Base-by-base conservation (phyloP, 64 coral and sea anemone species). In the Anthopleura sola region DNA sequence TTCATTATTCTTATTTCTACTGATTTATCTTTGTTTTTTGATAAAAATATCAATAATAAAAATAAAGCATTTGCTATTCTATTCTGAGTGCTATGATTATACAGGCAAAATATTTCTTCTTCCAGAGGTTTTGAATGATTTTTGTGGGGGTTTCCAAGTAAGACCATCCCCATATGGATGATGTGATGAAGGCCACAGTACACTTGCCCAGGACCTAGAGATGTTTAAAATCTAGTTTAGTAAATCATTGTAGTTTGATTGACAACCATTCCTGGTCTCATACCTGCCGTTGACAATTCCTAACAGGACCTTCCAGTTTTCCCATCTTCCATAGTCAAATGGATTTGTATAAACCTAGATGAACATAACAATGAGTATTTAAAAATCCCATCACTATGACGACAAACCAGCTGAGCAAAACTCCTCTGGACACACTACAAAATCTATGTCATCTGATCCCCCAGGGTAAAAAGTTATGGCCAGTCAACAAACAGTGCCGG, bases 281-380 rank as follows among this genome's bases (percentile, higher is more conserved):
- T 91, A 94, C 96, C 96, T 94, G 68, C 87, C 81, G 84, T 90
- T 77, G 23, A 89, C 90, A 49, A 98, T 48, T 14, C 96, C 96
- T 33, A 98, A 75, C n/a, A 94, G 60, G 49, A 94, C 60, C 83
- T 64, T 98, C 96, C 96, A 98, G 84, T 98, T 98, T 58, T 84
- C 83, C 77, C 83, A 68, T 82, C 66, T 64, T 26, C 96, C 96
- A 90, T 87, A 94, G 68, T 98, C 34, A 56, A 90, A 98, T 19
- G 92, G 96, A 57, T 98, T 98, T 71, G 62, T 87, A 75, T 89
- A 98, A 69, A 87, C 78, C 96, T 98, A 75, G 0, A 82, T 54
- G 75, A 40, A 75, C 18, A 60, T 49, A 56, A 0, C 31, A 87
- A 19, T 44, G n/a, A n/a, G n/a, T n/a, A n/a, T n/a, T n/a, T n/a